Conservation (phyloP, 2,797 vertebrate species). For the Malacoraja senta region DNA sequence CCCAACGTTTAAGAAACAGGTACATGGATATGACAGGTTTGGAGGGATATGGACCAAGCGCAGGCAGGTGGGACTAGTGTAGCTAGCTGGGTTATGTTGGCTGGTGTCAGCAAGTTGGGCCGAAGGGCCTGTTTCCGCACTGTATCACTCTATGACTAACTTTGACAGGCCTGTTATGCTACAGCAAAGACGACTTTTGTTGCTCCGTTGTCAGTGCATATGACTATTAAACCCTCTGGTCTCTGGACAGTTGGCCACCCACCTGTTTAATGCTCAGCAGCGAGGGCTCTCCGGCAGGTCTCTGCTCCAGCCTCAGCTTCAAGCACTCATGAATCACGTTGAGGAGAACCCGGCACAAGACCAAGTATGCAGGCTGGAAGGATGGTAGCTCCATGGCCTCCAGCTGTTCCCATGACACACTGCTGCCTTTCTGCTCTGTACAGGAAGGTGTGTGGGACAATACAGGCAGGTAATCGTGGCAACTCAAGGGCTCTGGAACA, state of each 20-base stretch:
- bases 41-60: too few relatives aligned
- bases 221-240: too few relatives aligned
- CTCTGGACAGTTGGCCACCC: neutral
- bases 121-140: too few relatives aligned
- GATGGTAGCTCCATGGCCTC: conserved; percentile 91
- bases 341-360: conserved; percentile 89
- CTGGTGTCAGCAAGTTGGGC: too few relatives aligned
- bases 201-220: too few relatives aligned
- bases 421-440: conserved; percentile 66
- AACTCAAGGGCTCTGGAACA: conserved; percentile 83
- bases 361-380: conserved; percentile 87
- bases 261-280: conserved; percentile 98
- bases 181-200: too few relatives aligned
- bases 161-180: too few relatives aligned
- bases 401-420: conserved; percentile 83
- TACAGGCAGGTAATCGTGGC: conserved; percentile 87
- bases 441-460: conserved; percentile 58
- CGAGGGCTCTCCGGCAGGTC: conserved; percentile 90
- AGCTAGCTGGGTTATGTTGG: too few relatives aligned
- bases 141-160: too few relatives aligned
- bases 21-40: too few relatives aligned
- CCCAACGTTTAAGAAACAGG: too few relatives aligned
- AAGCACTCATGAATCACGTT: conserved; percentile 98
- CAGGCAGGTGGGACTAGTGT: too few relatives aligned
- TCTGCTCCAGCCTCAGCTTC: conserved; percentile 88